These are phyloP conservation scores for Champsocephalus gunnari DNA, from an alignment of 2,797 vertebrate genomes.

Conservation along the genomic window DNA sequence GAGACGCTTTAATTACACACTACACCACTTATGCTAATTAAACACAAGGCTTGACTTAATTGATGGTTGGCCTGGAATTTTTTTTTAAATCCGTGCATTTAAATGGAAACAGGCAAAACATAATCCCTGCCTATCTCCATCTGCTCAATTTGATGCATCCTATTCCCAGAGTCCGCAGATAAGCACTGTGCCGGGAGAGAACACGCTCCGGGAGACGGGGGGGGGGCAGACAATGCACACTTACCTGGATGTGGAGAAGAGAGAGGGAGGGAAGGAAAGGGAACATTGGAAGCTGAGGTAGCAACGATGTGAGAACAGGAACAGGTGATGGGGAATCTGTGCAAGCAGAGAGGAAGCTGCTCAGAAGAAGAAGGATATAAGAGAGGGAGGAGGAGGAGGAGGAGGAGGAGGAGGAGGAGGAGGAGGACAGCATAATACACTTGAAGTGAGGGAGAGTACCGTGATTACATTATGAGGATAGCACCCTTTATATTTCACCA, in stretches of 20 bases:
- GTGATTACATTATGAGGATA: no score
- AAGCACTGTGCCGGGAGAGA: slow-evolving; percentile 32
- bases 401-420: no score
- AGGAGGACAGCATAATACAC: no score
- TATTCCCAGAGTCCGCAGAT: slow-evolving; percentile 45
- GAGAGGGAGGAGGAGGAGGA: neutral
- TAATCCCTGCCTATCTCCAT: slow-evolving; percentile 28
- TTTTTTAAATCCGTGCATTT: slow-evolving; percentile 23
- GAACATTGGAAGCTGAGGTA: slow-evolving; percentile 16
- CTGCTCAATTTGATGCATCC: slow-evolving; percentile 37
- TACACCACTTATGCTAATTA: slow-evolving; percentile 39
- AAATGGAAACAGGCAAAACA: slow-evolving; percentile 27
- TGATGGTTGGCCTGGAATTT: slow-evolving; percentile 24
- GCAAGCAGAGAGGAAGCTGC: slow-evolving; percentile 16
- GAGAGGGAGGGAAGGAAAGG: no score
- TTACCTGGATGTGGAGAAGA: slow-evolving; percentile 19
- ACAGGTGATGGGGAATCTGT: slow-evolving; percentile 21
- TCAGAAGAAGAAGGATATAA: neutral
- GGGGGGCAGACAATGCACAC: slow-evolving; percentile 47
- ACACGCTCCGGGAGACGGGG: slow-evolving; percentile 14
- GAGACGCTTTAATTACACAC: slow-evolving; percentile 41
- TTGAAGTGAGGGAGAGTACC: no score
- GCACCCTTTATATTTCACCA: no score
- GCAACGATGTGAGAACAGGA: slow-evolving; percentile 25
- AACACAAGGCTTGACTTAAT: slow-evolving; percentile 29